Evolutionary conservation across 2,113 vertebrate species (phyloP), one percentile per base, ranked within the genome.

Genomic region (Cairina moschata): DNA sequence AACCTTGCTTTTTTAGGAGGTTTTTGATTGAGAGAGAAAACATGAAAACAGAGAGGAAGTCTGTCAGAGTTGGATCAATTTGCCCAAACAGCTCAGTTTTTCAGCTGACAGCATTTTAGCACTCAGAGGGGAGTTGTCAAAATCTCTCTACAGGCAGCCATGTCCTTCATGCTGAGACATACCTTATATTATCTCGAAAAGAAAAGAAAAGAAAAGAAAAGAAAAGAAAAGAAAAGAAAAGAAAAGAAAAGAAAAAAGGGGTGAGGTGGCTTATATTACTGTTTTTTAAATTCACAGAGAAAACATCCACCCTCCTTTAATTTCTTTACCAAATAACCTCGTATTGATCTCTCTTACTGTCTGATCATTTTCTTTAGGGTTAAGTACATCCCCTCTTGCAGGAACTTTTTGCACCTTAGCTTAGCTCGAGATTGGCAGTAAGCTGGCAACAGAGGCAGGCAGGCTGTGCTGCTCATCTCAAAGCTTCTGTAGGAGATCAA

Each of bases 91-190:
- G 66, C 94, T 96, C 97, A 68, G 63, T 85, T 91, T 96, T 95
- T 97, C 58, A 40, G 74, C 91, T 97, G 93, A 93, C 78, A 97
- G 90, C 91, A 92, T 95, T 97, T 97, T 96, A 96, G 85, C 95
- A 89, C 96, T 88, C 95, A 95, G 94, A 96, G 86, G 92, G 90
- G 96, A 97, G 95, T 95, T 97, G 97, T 98, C 96, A 97, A 89
- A 97, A 97, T 97, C 91, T 96, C 90, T 93, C 92, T 91, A 86
- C 69, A 94, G 92, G 94, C 90, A 95, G 55, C 90, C 94, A 67
- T 78, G 71, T 97, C 95, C 96, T 95, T 93, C 96, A 83, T 71
- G 85, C 73, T 92, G 67, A 93, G 86, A 87, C 88, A 88, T 85
- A 94, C 62, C 42, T 91, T 86, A 87, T 93, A 97, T 95, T 96